Conservation (phyloP, 2,113 vertebrate species). For the Tor tambroides region DNA sequence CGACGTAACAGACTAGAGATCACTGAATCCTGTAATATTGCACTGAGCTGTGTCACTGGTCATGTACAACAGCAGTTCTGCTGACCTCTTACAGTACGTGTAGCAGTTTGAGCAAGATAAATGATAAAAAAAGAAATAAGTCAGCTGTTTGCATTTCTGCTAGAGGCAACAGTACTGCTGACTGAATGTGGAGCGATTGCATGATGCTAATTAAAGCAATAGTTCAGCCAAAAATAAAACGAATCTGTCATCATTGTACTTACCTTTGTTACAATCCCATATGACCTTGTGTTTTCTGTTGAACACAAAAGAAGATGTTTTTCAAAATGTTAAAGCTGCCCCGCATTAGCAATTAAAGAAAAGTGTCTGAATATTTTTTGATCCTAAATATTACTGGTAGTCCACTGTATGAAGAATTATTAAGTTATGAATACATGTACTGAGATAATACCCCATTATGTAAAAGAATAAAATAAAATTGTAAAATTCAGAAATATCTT, state of each 20-base stretch:
- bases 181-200: background rate
- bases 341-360: too few relatives aligned
- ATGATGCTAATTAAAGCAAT: conserved; percentile 4
- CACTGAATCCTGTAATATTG: background rate
- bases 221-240: background rate
- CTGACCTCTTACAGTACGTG: background rate
- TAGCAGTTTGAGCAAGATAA: conserved; percentile 23
- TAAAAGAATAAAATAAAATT: too few relatives aligned
- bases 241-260: background rate
- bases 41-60: background rate
- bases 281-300: background rate
- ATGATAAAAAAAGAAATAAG: conserved; percentile 1
- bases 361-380: too few relatives aligned
- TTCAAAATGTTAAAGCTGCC: background rate
- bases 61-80: background rate
- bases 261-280: background rate
- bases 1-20: background rate
- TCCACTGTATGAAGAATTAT: too few relatives aligned
- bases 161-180: conserved; percentile 22
- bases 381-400: too few relatives aligned
- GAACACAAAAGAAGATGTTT: background rate
- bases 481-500: too few relatives aligned
- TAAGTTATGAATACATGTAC: too few relatives aligned
- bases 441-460: too few relatives aligned
- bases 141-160: conserved; percentile 40